Evolutionary conservation across 2,797 vertebrate species (phyloP), one percentile per base, ranked within the genome.

Genomic region (Borostomias antarcticus): DNA sequence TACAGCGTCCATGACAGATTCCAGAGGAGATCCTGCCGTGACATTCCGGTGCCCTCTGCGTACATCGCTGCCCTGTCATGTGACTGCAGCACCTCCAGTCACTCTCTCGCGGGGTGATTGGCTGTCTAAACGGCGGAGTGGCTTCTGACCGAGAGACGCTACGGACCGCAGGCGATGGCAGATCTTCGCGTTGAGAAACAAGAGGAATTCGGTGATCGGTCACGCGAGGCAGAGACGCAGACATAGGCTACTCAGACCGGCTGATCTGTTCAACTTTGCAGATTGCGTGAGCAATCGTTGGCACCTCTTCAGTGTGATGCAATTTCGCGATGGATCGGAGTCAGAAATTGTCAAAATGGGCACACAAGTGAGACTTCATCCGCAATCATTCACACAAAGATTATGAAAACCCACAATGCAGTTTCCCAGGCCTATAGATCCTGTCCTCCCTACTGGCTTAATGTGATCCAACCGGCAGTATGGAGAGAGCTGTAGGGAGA

Each of bases 181-280:
- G 48, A 53, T 28, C 30, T 15, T 61, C 11, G 25, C n/a, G 17
- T 62, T 50, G 45, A 19, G 51, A 29, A 64, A 64, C 33, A 54
- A 8, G n/a, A 50, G 47, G n/a, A 50, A 29, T 30, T 40, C 10
- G 37, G 37, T 40, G 37, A 15, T 40, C 37, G 10, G 10, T 40
- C 3, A 11, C 11, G 37, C 37, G 11, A 40, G 37, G 37, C 37
- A 40, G 37, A 13, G 37, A 11, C 11, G 15, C 37, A 40, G 37
- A 40, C 37, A 40, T 15, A 40, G 37, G 10, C 37, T 40, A n/a
- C n/a, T n/a, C n/a, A n/a, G 15, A 45, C n/a, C 15, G n/a, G 15
- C 6, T n/a, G 1, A 45, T 45, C 40, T 45, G 40, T 43, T 5
- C 40, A 45, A 4, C 4, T 17, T n/a, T 13, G n/a, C 17, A 5